phyloP scores from a whole-genome alignment of 2,113 vertebrate species.

The Forbesichthys papilliferus region DNA sequence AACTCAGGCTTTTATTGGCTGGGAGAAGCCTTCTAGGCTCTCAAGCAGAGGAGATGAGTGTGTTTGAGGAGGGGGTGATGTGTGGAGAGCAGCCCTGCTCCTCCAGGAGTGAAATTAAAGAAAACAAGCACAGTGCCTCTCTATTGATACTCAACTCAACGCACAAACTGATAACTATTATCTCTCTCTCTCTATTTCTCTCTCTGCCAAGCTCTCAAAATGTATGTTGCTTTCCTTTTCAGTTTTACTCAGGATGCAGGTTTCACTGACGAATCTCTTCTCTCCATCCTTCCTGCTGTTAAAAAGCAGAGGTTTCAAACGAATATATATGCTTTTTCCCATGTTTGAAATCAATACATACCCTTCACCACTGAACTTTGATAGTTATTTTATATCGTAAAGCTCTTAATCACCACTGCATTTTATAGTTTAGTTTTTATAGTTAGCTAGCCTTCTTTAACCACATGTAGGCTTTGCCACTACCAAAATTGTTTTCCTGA shows the following conservation, averaged over 20 bases:
- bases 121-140: constrained; percentile 30
- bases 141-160: constrained; percentile 28
- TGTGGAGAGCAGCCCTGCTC: constrained; percentile 10
- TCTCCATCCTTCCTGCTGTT: background rate
- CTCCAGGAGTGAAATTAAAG: constrained; percentile 11
- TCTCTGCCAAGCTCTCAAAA: constrained; percentile 31
- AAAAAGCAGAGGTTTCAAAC: background rate
- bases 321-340: too few relatives aligned
- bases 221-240: constrained; percentile 50
- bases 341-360: too few relatives aligned
- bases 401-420: too few relatives aligned
- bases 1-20: too few relatives aligned
- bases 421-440: too few relatives aligned
- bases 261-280: constrained; percentile 27
- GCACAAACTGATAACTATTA: constrained; percentile 61
- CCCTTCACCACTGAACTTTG: too few relatives aligned
- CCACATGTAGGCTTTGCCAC: too few relatives aligned
- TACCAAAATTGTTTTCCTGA: too few relatives aligned
- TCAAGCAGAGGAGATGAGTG: background rate
- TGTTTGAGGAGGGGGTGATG: background rate
- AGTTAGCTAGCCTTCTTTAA: too few relatives aligned
- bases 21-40: background rate
- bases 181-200: constrained; percentile 24
- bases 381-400: too few relatives aligned
- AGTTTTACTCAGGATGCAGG: constrained; percentile 39